Percentiles rank a stretch among this genome's conserved stretches.
These are phyloP conservation scores for Euphonia xanthogaster DNA, from an alignment of 2,797 vertebrate genomes.

Conservation along the genomic window DNA sequence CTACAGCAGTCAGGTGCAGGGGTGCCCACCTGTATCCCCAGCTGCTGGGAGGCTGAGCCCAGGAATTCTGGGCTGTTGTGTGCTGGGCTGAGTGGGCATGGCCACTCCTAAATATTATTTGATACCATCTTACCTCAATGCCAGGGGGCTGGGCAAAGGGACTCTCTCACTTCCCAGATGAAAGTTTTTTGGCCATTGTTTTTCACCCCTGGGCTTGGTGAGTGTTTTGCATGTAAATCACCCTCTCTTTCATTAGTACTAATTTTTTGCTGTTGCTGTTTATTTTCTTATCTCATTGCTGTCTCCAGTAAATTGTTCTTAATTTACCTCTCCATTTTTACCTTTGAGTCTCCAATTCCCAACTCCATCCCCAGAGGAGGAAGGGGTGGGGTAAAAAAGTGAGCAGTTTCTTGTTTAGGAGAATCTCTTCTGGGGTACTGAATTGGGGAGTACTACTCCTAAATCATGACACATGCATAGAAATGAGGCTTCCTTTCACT, in stretches of 20 bases:
- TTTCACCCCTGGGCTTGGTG: background rate
- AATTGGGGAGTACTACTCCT: fast-evolving
- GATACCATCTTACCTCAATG: background rate
- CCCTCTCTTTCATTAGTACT: background rate
- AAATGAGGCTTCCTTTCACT: background rate
- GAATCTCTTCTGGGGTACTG: background rate
- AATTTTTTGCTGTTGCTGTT: background rate
- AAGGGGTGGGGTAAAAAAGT: background rate
- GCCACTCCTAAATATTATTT: background rate
- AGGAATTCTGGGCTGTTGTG: background rate
- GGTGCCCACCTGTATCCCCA: background rate
- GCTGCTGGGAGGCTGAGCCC: background rate
- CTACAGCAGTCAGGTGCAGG: background rate
- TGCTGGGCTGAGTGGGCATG: fast-evolving
- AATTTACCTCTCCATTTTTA: background rate
- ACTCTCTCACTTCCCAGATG: background rate
- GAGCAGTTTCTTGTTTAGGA: background rate
- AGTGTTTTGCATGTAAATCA: background rate
- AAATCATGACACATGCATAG: background rate
- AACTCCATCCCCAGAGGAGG: background rate
- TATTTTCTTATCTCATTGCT: background rate
- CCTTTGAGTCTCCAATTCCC: background rate
- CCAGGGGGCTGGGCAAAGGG: background rate
- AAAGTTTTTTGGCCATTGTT: background rate
- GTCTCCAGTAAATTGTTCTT: background rate